A percentile compares a stretch with the other conserved stretches of the same genome.
These are phyloP conservation scores for Drymodes brunneopygia DNA, from an alignment of 2,113 vertebrate genomes.

Conservation along the genomic window DNA sequence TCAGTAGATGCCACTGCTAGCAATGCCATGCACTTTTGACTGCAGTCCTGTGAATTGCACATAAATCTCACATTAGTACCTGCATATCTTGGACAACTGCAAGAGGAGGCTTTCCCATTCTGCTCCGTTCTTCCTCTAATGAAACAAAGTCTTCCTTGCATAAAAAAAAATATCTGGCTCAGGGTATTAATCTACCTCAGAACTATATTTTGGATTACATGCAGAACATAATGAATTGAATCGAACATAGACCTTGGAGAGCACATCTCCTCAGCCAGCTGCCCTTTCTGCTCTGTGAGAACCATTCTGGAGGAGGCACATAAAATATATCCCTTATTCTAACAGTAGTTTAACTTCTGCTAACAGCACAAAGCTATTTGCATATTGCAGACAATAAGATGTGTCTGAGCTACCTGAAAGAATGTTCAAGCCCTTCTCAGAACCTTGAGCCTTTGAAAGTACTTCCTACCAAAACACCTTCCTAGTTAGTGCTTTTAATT, in stretches of 20 bases:
- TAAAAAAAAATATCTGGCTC: neutral
- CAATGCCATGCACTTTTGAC: neutral
- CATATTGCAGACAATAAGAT: neutral
- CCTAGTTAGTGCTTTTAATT: neutral
- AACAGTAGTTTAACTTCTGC: neutral
- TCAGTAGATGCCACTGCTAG: neutral
- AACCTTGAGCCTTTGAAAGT: neutral
- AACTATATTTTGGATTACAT: neutral
- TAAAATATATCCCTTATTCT: neutral
- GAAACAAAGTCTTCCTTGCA: neutral
- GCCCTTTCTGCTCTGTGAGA: neutral
- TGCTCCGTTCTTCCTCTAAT: neutral
- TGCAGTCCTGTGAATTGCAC: neutral
- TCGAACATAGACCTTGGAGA: neutral
- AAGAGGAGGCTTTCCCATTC: neutral
- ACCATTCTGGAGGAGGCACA: neutral
- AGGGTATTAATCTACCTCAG: neutral
- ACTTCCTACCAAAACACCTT: neutral
- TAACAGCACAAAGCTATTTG: neutral
- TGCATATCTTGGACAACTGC: neutral
- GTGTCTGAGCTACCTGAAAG: neutral
- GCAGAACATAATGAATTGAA: neutral
- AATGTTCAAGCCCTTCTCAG: neutral
- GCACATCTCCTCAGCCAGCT: neutral
- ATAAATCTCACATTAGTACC: neutral